Conservation (phyloP, 2,113 vertebrate species). For the Dromas ardeola region DNA sequence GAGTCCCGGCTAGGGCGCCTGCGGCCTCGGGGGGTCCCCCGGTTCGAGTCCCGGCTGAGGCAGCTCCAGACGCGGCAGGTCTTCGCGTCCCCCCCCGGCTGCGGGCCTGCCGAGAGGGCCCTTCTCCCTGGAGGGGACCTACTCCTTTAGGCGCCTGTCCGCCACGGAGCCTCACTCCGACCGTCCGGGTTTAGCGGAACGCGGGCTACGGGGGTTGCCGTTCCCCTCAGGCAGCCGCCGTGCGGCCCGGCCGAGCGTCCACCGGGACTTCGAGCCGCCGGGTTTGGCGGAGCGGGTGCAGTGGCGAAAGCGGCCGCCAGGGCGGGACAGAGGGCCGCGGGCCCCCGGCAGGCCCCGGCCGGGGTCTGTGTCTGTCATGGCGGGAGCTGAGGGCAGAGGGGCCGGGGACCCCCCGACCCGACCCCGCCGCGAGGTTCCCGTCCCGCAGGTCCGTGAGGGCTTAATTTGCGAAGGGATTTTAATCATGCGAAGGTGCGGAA, state of each 20-base stretch:
- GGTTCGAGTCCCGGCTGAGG: not conserved
- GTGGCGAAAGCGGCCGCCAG: not conserved
- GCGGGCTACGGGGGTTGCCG: too few relatives aligned
- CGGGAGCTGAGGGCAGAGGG: not conserved
- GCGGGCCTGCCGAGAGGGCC: not conserved
- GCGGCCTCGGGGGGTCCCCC: accelerated
- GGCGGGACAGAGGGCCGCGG: conserved; percentile 13
- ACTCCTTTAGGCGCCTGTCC: too few relatives aligned
- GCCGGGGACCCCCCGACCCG: not conserved
- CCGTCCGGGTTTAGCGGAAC: too few relatives aligned
- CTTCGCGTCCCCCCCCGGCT: too few relatives aligned
- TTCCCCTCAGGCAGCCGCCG: too few relatives aligned
- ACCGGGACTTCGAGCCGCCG: accelerated
- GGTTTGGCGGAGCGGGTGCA: not conserved
- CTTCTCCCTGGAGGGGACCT: not conserved
- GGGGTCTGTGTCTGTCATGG: not conserved
- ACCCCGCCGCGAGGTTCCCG: not conserved
- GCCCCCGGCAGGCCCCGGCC: not conserved
- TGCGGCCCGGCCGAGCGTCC: too few relatives aligned
- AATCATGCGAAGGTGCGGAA: not conserved
- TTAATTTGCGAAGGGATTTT: not conserved
- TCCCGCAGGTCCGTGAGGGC: accelerated
- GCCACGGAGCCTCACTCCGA: accelerated
- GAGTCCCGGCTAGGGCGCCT: not conserved
- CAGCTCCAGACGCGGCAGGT: accelerated